Conservation (phyloP, 2,113 vertebrate genomes). For the Oryctolagus cuniculus region DNA sequence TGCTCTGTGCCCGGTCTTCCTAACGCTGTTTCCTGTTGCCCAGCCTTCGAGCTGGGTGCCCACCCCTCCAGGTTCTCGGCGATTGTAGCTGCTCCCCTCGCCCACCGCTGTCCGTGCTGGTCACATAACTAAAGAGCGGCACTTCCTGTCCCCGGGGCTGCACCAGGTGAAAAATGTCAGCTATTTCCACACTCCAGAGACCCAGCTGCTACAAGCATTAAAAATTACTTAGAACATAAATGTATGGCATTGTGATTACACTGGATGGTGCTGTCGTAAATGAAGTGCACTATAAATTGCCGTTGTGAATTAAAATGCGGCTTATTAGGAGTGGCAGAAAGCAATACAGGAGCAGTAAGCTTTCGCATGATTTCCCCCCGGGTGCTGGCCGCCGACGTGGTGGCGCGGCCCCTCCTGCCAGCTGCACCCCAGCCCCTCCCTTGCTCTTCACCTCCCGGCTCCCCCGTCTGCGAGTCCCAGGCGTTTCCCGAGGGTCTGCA, state of each 20-base stretch:
- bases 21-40: not conserved
- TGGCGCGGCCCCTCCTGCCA: not conserved
- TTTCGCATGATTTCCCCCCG: constrained; percentile 84
- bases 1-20: not conserved
- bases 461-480: too few species aligned
- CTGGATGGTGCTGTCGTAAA: constrained; percentile 88
- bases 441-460: not conserved
- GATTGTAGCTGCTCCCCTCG: constrained; percentile 73
- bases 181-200: constrained; percentile 90
- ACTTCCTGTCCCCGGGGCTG: constrained; percentile 78
- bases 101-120: constrained; percentile 68
- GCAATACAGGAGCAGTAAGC: constrained; percentile 81
- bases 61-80: not conserved
- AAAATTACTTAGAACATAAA: constrained; percentile 90
- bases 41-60: too few species aligned
- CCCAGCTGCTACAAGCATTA: constrained; percentile 87
- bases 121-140: constrained; percentile 85
- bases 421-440: not conserved
- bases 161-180: constrained; percentile 88
- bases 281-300: constrained; percentile 88
- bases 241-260: constrained; percentile 85
- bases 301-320: constrained; percentile 89
- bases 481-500: too few species aligned
- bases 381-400: constrained; percentile 56
- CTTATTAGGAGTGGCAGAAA: constrained; percentile 85